Evolutionary conservation across 2,888 invertebrate species (phyloP), one percentile per base, ranked within the genome.

Genomic region (Mythimna vitellina): DNA sequence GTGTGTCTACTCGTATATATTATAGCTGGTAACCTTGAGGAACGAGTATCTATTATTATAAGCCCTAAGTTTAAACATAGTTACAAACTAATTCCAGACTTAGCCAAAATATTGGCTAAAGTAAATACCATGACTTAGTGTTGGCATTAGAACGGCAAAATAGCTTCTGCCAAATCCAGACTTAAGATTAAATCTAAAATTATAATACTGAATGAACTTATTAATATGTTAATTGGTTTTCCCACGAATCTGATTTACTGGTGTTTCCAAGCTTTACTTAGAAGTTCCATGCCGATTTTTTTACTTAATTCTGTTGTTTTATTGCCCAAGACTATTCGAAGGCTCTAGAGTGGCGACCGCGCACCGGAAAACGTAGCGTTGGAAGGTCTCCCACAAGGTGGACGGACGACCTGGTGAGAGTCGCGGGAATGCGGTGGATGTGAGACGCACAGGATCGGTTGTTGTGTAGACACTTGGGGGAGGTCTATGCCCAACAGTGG

Each of bases 81-180:
- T 49, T 56, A n/a, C 12, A 35, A 29, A 22, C 12, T 51, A 57
- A 76, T 66, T 38, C 14, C 25, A 60, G 56, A 49, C 38, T 57
- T 51, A 38, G n/a, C 17, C 42, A 25, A 63, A 58, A 58, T 73
- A 64, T 73, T 7, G 29, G 32, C 32, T 20, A 42, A 3, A 58
- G n/a, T 5, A 51, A 78, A 78, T 76, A 17, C 17, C 42, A 60
- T 60, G n/a, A 46, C 49, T 63, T 49, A 17, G 25, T 63, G 63
- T 66, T 17, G 58, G 58, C 14, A 38, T 78, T 60, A 57, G 25
- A 57, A 35, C 20, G 46, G 1, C 22, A n/a, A 3, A 22, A n/a
- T 22, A 72, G 46, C 53, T 61, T 57, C 46, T 78, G 9, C 32
- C 29, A 32, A 49, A 64, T 60, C 64, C 60, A 38, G 10, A 35